Evolutionary conservation across 2,797 vertebrate genomes (phyloP).

Genomic region (Amblyraja radiata): DNA sequence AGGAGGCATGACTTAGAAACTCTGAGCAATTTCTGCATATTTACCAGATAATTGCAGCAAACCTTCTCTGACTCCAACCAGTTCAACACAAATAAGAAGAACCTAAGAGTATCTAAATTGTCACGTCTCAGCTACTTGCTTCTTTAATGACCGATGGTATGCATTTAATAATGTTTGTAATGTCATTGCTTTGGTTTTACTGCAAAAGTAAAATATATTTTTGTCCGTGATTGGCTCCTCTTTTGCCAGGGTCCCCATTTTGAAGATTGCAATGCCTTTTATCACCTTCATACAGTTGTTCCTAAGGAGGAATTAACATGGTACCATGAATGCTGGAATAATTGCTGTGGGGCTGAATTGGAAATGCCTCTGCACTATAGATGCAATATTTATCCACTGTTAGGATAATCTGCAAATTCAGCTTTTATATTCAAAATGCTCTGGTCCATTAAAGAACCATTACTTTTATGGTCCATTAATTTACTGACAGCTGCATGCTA

Average conservation of each 20-base stretch:
- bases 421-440: background rate
- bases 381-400: background rate
- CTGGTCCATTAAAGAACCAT: conserved; percentile 22
- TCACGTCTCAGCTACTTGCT: background rate
- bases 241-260: too few species aligned
- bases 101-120: background rate
- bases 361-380: background rate
- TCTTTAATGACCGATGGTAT: background rate
- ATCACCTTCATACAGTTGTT: background rate
- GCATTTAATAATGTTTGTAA: background rate
- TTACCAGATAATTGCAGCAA: background rate
- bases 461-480: conserved; percentile 27
- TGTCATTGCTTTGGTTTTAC: background rate
- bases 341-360: background rate
- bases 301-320: background rate
- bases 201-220: background rate
- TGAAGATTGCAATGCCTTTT: background rate
- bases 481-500: conserved; percentile 26
- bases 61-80: background rate
- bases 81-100: background rate
- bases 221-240: too few species aligned
- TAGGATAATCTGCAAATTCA: conserved; percentile 15
- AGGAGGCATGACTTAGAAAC: background rate
- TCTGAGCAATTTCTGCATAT: background rate
- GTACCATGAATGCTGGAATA: background rate